Evolutionary conservation across 2,797 vertebrate genomes (phyloP), one percentile per base, ranked within the genome.

Genomic region (Lacerta viridis): DNA sequence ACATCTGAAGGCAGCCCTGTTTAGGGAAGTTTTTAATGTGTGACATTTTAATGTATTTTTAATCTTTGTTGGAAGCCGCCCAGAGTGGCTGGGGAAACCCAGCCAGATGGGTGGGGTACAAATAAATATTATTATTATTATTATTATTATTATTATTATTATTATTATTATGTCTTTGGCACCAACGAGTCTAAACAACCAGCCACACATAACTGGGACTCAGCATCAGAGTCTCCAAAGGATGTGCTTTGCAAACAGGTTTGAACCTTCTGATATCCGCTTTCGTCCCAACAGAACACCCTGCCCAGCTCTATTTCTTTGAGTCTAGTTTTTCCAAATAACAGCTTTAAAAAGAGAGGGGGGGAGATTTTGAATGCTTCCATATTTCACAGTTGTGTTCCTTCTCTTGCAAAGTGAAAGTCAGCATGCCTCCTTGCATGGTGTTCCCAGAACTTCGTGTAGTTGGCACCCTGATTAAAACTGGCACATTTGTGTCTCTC

Each of bases 381-480:
- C n/a, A 29, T 25, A 4, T 20, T 20, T 2, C 9, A 25, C 39
- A 13, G 39, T 87, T n/a, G 2, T 4, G 75, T 90, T 79, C 41
- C 87, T 90, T 88, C 84, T 66, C 81, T 66, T 0, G 29, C 85
- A 46, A 85, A 15, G 10, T 74, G 36, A 77, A 84, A 87, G 39
- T 2, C 61, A 76, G 25, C 41, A 50, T 18, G 0, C 18, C 68
- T 39, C 1, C 1, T 0, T 9, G 23, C 72, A 5, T 0, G 5
- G 0, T 79, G 13, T 29, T 41, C 64, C 85, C n/a, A 25, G 43
- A 90, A 43, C 39, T 90, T 27, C 75, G n/a, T 15, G n/a, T 7
- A 0, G 1, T 80, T 0, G 2, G 36, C 76, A 39, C 33, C 80
- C 66, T 41, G 71, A 2, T 83, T 61, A 50, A 61, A 39, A n/a